Base-by-base conservation (phyloP, 1,140 invertebrate species). In the Drosophila oshimai region DNA sequence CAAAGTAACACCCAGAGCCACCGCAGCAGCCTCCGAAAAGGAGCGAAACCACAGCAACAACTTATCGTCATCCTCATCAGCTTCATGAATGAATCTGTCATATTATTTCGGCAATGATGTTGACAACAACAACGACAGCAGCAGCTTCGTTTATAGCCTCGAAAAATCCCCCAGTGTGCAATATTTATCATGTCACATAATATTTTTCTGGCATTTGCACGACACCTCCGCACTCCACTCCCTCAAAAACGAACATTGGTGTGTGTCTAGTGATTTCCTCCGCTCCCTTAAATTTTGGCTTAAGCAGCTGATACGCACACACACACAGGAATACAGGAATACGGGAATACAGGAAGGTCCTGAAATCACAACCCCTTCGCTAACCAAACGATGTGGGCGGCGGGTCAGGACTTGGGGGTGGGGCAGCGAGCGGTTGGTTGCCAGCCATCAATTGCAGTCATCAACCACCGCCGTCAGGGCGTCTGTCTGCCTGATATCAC, bases 141-240 rank as follows among this genome's bases (percentile, higher is more conserved):
- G 17, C 29, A 42, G 31, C 39, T 39, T n/a, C 42, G 54, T 61
- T 68, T 75, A 51, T 47, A 47, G 34, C 55, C 13, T 62, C 24
- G 28, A 64, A 74, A 68, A 65, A 70, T 65, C 67, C 81, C 81
- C 81, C 73, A 69, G 68, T 53, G 76, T 64, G 73, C 77, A 87
- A 87, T 87, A 87, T 87, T 87, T 87, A 87, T 87, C 81, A 87
- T 87, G 81, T 87, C 81, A 87, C 81, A 87, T 87, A 81, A 87
- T 87, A 87, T 87, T 87, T 87, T 87, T 87, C 81, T 87, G 81
- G 81, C 81, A 87, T 87, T 87, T 87, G 81, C 81, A 87, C 81
- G 81, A 80, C 76, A 87, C 75, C 81, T 37, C 37, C 42, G 22
- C 22, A 10, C 17, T 33, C 22, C 31, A 29, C 22, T n/a, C 22